Conservation (phyloP, 2,113 vertebrate genomes). For the Micronycteris hirsuta region DNA sequence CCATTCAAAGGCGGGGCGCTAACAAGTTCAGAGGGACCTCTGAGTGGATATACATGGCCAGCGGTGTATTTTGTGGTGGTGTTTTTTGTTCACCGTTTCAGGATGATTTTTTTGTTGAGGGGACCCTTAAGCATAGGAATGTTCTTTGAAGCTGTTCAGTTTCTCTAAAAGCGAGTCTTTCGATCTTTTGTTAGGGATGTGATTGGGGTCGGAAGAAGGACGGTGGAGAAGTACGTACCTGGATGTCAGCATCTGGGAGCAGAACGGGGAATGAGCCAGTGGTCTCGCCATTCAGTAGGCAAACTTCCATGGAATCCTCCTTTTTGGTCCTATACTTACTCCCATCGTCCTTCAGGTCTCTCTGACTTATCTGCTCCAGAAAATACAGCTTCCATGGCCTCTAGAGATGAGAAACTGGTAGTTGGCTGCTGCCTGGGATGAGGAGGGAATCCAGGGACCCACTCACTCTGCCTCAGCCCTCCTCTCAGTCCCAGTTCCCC, state of each 20-base stretch:
- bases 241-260: not conserved
- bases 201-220: not conserved
- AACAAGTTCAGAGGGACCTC: not conserved
- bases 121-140: not conserved
- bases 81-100: not conserved
- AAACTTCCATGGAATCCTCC: not conserved
- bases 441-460: not conserved
- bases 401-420: not conserved
- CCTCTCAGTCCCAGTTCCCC: accelerated
- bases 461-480: not conserved
- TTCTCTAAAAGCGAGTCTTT: not conserved
- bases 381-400: not conserved
- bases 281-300: not conserved
- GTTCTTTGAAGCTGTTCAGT: not conserved
- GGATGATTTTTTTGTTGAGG: not conserved
- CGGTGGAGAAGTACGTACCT: not conserved
- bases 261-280: not conserved
- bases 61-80: not conserved
- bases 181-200: not conserved
- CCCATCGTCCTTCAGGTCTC: not conserved
- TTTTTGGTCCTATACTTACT: not conserved
- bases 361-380: not conserved
- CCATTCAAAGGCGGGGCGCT: not conserved
- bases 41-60: not conserved
- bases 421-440: not conserved